A percentile compares a stretch with the other conserved stretches of the same genome.
These are phyloP conservation scores for Parazoanthus darwini DNA, from an alignment of 92 coral and sea anemone species.

Conservation along the genomic window DNA sequence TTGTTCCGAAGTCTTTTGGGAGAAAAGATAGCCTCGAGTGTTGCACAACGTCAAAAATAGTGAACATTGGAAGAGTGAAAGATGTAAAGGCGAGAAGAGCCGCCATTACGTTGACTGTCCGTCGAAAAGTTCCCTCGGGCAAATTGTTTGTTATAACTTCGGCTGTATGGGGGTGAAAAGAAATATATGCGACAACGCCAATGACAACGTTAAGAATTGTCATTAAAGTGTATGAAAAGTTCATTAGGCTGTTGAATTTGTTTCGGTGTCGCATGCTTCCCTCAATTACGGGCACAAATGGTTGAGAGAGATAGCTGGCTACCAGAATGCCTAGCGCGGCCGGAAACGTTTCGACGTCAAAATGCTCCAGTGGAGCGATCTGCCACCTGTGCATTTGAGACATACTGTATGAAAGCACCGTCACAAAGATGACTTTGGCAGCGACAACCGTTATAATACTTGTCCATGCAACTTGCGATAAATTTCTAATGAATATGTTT, in stretches of 20 bases:
- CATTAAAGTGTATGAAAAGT: conserved; percentile 77
- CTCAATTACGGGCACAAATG: conserved; percentile 95
- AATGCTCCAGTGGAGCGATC: conserved; percentile 69
- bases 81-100: conserved; percentile 88
- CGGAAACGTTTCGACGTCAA: conserved; percentile 80
- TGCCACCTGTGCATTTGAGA: conserved; percentile 76
- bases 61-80: conserved; percentile 94
- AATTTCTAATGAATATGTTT: conserved; percentile 78
- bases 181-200: conserved; percentile 83
- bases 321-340: conserved; percentile 91
- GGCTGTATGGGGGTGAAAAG: conserved; percentile 85
- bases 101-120: conserved; percentile 83
- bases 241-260: conserved; percentile 71
- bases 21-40: conserved; percentile 59
- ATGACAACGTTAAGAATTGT: conserved; percentile 82
- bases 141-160: conserved; percentile 92
- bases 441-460: conserved; percentile 85
- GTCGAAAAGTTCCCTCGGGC: conserved; percentile 87
- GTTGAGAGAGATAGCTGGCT: conserved; percentile 95
- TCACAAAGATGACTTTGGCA: conserved; percentile 81
- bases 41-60: conserved; percentile 85
- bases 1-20: conserved; percentile 54
- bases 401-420: conserved; percentile 82
- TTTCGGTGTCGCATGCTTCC: conserved; percentile 87
- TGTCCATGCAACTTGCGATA: conserved; percentile 98